Conservation (phyloP, 2,113 vertebrate genomes). For the Notarius quadriscutis region DNA sequence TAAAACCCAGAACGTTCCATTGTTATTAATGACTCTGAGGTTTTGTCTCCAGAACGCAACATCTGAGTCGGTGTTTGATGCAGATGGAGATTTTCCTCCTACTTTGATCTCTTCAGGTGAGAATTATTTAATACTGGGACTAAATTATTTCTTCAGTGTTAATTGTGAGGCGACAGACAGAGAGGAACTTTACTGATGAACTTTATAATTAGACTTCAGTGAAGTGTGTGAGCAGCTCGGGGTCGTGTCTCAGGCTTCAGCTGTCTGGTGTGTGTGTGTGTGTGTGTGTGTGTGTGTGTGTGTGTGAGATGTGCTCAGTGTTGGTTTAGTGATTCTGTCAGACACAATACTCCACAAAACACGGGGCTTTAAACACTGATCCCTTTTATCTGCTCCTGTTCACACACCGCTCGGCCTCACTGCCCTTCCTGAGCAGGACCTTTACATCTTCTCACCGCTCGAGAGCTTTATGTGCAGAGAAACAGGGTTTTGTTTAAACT, state of each 20-base stretch:
- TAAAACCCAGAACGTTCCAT: background rate
- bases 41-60: background rate
- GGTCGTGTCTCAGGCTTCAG: background rate
- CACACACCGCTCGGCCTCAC: background rate
- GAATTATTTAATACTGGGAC: background rate
- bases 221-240: background rate
- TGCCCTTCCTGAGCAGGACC: background rate
- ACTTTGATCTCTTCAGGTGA: background rate
- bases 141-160: background rate
- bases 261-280: background rate
- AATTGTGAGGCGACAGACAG: background rate
- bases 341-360: slow-evolving; percentile 58
- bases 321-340: slow-evolving; percentile 68
- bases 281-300: slow-evolving; percentile 50
- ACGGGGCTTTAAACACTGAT: background rate
- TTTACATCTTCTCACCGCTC: background rate
- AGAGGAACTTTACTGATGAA: too few species aligned
- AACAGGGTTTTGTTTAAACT: background rate
- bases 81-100: background rate
- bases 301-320: slow-evolving; percentile 58
- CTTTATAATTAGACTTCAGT: background rate
- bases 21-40: background rate
- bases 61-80: background rate
- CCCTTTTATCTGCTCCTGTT: background rate
- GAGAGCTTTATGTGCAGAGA: background rate